Evolutionary conservation across 2,113 vertebrate species (phyloP).

Genomic region (Malaclemys terrapin): DNA sequence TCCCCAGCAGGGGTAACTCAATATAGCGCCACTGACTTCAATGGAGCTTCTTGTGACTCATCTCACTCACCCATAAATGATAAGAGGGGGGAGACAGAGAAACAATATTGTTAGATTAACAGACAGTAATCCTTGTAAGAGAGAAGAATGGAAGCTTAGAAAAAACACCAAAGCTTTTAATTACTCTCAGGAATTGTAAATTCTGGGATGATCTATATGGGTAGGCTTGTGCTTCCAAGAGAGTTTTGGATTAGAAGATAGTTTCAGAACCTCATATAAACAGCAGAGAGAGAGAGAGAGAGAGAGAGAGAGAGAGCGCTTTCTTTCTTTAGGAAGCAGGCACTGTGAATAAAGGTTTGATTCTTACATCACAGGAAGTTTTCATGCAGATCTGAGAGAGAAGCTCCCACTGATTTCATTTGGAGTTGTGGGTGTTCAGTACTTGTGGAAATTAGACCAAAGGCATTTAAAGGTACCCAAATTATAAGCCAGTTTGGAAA

Average conservation of each 20-base stretch:
- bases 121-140: slow-evolving; percentile 4
- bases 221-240: neutral
- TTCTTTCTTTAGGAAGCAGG: neutral
- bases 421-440: neutral
- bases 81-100: neutral
- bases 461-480: neutral
- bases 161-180: neutral
- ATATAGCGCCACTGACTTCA: neutral
- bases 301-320: neutral
- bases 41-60: neutral
- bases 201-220: neutral
- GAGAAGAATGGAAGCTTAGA: neutral
- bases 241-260: neutral
- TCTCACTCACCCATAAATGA: slow-evolving; percentile 7
- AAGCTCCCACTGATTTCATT: neutral
- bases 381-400: neutral
- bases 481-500: neutral
- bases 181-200: neutral
- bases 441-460: neutral
- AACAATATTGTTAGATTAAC: neutral
- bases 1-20: neutral
- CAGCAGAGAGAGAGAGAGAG: neutral
- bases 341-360: neutral
- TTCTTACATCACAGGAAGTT: rapidly evolving
- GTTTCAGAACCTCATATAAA: neutral